Evolutionary conservation across 2,888 invertebrate species (phyloP).

Genomic region (Argyresthia goedartella): DNA sequence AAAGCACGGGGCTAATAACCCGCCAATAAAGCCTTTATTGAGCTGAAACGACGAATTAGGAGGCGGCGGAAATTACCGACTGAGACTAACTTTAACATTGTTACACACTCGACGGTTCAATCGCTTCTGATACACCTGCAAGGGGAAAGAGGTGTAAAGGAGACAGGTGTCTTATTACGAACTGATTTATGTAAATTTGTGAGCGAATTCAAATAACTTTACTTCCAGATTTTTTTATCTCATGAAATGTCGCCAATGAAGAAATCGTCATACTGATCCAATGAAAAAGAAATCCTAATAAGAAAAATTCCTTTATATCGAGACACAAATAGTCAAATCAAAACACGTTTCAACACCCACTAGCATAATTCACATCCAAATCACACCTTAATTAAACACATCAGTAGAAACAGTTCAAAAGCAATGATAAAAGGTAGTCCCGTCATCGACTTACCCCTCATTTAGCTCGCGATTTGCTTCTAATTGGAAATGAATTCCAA

Average conservation of each 20-base stretch:
- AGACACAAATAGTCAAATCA: too few species aligned
- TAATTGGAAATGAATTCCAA: constrained; percentile 45
- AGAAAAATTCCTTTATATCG: too few species aligned
- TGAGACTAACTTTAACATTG: constrained; percentile 25
- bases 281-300: too few species aligned
- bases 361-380: constrained; percentile 7
- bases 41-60: constrained; percentile 31
- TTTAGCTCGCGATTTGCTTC: constrained; percentile 40
- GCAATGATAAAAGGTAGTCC: constrained; percentile 7
- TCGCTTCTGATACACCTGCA: neutral
- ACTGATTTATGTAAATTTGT: constrained; percentile 5
- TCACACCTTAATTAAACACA: constrained; percentile 10
- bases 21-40: constrained; percentile 33
- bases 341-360: too few species aligned
- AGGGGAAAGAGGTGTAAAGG: constrained; percentile 17
- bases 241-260: too few species aligned
- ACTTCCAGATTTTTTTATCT: too few species aligned
- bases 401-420: constrained; percentile 7
- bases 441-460: constrained; percentile 48
- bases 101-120: constrained; percentile 16
- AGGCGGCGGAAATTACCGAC: constrained; percentile 28
- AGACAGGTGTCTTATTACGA: constrained; percentile 9
- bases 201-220: neutral
- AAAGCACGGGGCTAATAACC: constrained; percentile 17
- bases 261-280: too few species aligned